phyloP scores from a whole-genome alignment of 2,888 invertebrate species.

The Stenodera caucasica region DNA sequence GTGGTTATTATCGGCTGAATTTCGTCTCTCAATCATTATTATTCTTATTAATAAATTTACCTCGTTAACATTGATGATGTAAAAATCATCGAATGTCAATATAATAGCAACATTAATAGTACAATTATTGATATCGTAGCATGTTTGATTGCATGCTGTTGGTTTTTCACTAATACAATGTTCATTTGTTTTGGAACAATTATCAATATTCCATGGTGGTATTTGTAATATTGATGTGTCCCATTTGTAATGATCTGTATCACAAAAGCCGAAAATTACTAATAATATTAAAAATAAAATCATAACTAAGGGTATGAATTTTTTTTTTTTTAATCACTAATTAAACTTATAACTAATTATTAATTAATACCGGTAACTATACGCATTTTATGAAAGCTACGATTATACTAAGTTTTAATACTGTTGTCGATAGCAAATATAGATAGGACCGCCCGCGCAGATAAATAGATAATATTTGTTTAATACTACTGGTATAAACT shows the following conservation, averaged over 20 bases:
- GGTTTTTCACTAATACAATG: conserved; percentile 8
- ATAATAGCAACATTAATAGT: conserved; percentile 62
- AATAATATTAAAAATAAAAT: conserved; percentile 17
- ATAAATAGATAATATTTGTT: conserved; percentile 37
- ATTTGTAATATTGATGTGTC: conserved; percentile 35
- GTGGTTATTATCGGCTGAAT: background rate
- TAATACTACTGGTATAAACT: conserved; percentile 33
- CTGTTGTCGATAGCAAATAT: conserved; percentile 49
- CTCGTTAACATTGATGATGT: conserved; percentile 58
- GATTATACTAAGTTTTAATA: conserved; percentile 39
- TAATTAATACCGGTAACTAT: conserved; percentile 24
- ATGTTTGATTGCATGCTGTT: conserved; percentile 7
- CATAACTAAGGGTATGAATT: conserved; percentile 17
- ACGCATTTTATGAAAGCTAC: conserved; percentile 43
- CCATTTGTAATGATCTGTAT: conserved; percentile 26
- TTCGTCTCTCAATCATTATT: conserved; percentile 14
- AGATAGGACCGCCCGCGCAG: conserved; percentile 49
- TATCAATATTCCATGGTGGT: conserved; percentile 33
- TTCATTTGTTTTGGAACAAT: conserved; percentile 13
- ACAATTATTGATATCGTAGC: conserved; percentile 4
- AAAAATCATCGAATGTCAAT: conserved; percentile 62
- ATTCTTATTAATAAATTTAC: conserved; percentile 44
- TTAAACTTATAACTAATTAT: background rate
- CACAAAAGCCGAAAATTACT: conserved; percentile 14
- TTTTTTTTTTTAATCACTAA: background rate